Evolutionary conservation across 2,113 vertebrate species (phyloP), one percentile per base, ranked within the genome.

Genomic region (Rostratula benghalensis): DNA sequence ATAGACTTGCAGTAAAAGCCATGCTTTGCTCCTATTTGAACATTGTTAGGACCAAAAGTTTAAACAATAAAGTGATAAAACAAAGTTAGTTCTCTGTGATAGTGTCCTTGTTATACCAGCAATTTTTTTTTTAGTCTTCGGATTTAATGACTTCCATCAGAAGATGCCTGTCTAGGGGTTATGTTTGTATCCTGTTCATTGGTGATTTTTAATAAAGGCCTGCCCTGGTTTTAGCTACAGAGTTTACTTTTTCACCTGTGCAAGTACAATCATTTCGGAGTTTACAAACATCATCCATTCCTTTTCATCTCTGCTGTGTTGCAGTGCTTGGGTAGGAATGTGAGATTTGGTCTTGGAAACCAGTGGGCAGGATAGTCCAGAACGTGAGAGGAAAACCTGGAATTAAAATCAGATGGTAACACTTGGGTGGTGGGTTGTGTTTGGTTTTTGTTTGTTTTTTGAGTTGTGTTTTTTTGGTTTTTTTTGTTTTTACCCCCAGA

Each of bases 41-140:
- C 12, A 4, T 31, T 82, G 3, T 69, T 39, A 68, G 22, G 17
- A 45, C 7, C 19, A 50, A 31, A 71, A 24, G 11, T 2, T 74
- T 30, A 54, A 54, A 54, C 51, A 53, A 53, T 23, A 79, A 41
- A 63, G 2, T 25, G 60, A 35, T 50, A 39, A 12, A 70, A 33
- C 13, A 18, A 41, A 6, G 6, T n/a, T 56, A 48, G 8, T 69
- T 57, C 16, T 91, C 28, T 82, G 19, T 9, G 39, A 7, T 6
- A 51, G 11, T n/a, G 19, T 80, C 18, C 28, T 50, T 57, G 56
- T 63, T 10, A 25, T 77, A 81, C 33, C 10, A 57, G 12, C 0
- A 0, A n/a, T 35, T 59, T 35, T 23, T 33, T 53, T 25, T 51
- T 46, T 18, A 60, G 5, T 39, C 23, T 9, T 81, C 0, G 0